Evolutionary conservation across 2,113 vertebrate species (phyloP), one percentile per base, ranked within the genome.

Genomic region (Sander vitreus): DNA sequence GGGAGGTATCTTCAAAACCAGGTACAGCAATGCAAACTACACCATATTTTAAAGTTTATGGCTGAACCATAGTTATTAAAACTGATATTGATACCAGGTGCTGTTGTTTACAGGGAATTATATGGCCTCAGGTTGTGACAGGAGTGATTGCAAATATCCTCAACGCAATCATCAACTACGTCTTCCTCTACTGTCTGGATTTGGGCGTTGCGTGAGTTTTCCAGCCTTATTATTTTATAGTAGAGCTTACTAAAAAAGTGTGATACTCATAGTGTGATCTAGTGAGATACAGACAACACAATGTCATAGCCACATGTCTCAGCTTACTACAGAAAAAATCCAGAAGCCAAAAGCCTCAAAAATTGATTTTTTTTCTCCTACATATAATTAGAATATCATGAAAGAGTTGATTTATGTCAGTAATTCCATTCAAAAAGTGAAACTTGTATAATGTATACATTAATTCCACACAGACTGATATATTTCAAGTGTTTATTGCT

Each of bases 121-220:
- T 98, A 30, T 93, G 97, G 95, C 98, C 98, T 73, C 98, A 98
- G 83, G 95, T 99, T 15, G 48, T 97, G 71, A 96, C 96, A 0
- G 98, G 97, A 67, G 58, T 89, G 0, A 93, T 92, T 48, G 97
- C 95, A 73, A 99, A 99, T 78, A 1, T 98, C 74, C 55, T 97
- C 77, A 99, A 99, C 0, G 96, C 85, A 0, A 43, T 96, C 59
- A 96, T 97, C 90, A 98, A 99, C 3, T 96, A 97, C 75, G 10
- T 97, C 80, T 93, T 99, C 71, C 94, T 99, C 1, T 92, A 95
- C 54, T 47, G 27, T 0, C 94, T 99, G 91, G 79, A 96, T 12
- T 68, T 99, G 85, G 97, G 97, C 48, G 91, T 99, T 67, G 95
- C 95, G 97, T 99, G 91, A 98, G 98, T 97, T 68, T 80, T 39